Evolutionary conservation across 2,888 invertebrate genomes (phyloP).

Genomic region (Dasysyrphus albostriatus): DNA sequence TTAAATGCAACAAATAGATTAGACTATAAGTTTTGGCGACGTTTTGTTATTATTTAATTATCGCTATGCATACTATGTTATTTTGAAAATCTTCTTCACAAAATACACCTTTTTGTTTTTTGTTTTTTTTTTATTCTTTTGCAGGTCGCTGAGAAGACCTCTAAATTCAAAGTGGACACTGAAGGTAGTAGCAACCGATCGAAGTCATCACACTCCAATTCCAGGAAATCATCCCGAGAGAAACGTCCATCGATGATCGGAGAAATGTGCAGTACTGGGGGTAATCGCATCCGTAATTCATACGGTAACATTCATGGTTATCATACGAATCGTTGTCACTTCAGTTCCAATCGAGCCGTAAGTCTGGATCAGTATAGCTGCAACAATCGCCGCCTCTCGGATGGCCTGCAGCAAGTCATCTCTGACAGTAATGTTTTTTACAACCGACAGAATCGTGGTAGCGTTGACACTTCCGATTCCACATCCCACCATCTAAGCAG

Average conservation of each 20-base stretch:
- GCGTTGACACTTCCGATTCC: slow-evolving; percentile 78
- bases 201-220: slow-evolving; percentile 87
- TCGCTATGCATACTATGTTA: slow-evolving; percentile 1
- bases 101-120: background rate
- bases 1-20: slow-evolving; percentile 30
- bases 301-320: slow-evolving; percentile 84
- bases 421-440: slow-evolving; percentile 84
- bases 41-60: background rate
- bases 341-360: slow-evolving; percentile 83
- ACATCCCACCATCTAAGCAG: slow-evolving; percentile 68
- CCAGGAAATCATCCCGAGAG: slow-evolving; percentile 88
- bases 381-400: slow-evolving; percentile 83
- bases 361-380: slow-evolving; percentile 84
- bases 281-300: slow-evolving; percentile 83
- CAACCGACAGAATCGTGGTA: slow-evolving; percentile 81
- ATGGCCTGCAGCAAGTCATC: slow-evolving; percentile 83
- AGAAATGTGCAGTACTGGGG: slow-evolving; percentile 83
- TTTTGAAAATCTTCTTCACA: background rate
- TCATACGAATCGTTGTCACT: slow-evolving; percentile 82
- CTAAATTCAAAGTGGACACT: slow-evolving; percentile 91
- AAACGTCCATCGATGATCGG: slow-evolving; percentile 85
- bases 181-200: slow-evolving; percentile 86
- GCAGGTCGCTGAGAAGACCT: slow-evolving; percentile 88
- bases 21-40: slow-evolving; percentile 19
- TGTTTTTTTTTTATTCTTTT: slow-evolving; percentile 54